phyloP scores from a whole-genome alignment of 1,140 invertebrate genomes.

The Gryllus bimaculatus region DNA sequence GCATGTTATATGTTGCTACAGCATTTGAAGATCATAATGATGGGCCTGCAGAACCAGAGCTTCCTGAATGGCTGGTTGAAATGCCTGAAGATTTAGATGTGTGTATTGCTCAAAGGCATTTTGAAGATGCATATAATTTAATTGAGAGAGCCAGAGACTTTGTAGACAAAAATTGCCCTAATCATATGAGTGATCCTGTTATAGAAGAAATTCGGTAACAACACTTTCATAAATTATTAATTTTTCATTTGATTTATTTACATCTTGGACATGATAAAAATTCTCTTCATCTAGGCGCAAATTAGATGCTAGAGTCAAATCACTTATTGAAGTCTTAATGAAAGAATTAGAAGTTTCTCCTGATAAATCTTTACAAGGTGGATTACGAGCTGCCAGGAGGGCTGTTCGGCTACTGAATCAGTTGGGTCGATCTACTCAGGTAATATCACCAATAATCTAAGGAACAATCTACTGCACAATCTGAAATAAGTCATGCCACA shows the following conservation, averaged over 20 bases:
- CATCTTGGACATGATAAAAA: neutral
- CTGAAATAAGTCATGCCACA: no score
- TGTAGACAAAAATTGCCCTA: constrained; percentile 23
- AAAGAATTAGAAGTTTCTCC: constrained; percentile 80
- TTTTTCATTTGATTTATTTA: neutral
- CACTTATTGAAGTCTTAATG: constrained; percentile 73
- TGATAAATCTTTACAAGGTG: constrained; percentile 87
- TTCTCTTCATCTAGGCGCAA: constrained; percentile 33
- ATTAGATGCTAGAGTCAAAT: constrained; percentile 65
- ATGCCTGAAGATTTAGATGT: constrained; percentile 93
- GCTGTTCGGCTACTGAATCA: constrained; percentile 81
- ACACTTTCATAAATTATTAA: neutral
- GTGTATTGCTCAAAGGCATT: constrained; percentile 91
- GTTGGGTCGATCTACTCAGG: constrained; percentile 65
- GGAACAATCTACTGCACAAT: no score
- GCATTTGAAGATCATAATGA: constrained; percentile 43
- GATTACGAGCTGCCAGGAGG: constrained; percentile 72
- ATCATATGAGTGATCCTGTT: constrained; percentile 13
- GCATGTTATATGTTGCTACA: constrained; percentile 22
- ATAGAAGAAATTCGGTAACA: constrained; percentile 19
- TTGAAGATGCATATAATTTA: constrained; percentile 85
- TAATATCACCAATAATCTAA: constrained; percentile 11
- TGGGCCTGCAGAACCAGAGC: constrained; percentile 30
- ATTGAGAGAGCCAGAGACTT: constrained; percentile 64
- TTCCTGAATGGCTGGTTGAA: constrained; percentile 85